Base-by-base conservation (phyloP, 1,140 invertebrate genomes). In the Pygmarrhopalites habei region DNA sequence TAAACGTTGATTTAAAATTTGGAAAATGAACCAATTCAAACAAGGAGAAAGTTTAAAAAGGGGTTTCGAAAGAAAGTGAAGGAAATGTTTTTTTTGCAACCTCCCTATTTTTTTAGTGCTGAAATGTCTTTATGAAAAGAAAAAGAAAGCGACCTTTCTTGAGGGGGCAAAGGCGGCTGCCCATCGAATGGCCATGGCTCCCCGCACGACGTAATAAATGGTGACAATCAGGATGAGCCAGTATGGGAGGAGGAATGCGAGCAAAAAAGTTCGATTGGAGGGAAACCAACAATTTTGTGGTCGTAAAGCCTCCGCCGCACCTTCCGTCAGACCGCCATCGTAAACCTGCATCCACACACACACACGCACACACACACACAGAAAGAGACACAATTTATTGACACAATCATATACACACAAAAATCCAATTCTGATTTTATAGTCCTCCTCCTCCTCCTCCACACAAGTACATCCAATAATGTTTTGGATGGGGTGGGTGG, bases 261-360 rank as follows among this genome's bases (percentile, higher is more conserved):
- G 25, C 21, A 68, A 58, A 46, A 67, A 68, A 14, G 66, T 64
- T 39, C 52, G 17, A 28, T 60, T 56, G 19, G 67, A 65, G 17
- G 67, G 60, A 44, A 72, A 66, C 71, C 71, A 72, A 41, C 71
- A 72, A 57, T 72, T 72, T 19, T 69, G 53, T 21, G 60, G 49
- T 35, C 62, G 62, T 7, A 69, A 61, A 28, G 58, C 19, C 15
- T 58, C 47, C 14, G 65, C 67, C 5, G 59, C 62, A 46, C 44
- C 62, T 60, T 67, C 70, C n/a, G 47, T 57, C n/a, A 69, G 29
- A 10, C 67, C 67, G 10, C 43, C 64, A 28, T 64, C 60, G 17
- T 60, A 21, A 19, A 51, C 43, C 66, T 71, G 46, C 4, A 57
- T 62, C 39, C 51, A 53, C 14, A 29, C 3, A 25, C 46, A 30